A percentile compares a stretch with the other conserved stretches of the same genome.
Conservation (phyloP, 2,797 vertebrate genomes). For the Anolis apletophallus region DNA sequence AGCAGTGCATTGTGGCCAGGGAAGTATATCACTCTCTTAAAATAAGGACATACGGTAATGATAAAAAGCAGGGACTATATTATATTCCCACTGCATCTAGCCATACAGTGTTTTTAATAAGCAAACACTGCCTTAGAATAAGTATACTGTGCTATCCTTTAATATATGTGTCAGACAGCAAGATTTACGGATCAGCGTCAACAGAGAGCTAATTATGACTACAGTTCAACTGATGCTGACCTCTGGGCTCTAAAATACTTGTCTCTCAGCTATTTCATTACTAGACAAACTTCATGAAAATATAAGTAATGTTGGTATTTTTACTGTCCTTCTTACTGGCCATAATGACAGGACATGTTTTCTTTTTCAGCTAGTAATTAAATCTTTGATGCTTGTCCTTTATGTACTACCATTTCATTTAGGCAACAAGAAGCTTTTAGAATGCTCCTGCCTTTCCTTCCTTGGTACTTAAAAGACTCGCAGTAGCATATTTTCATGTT, state of each 20-base stretch:
- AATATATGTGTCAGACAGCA: not conserved
- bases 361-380: conserved; percentile 4
- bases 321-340: conserved; percentile 18
- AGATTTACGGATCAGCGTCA: not conserved
- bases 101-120: not conserved
- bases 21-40: not conserved
- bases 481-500: conserved; percentile 26
- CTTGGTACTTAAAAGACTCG: conserved; percentile 41
- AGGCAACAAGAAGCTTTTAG: conserved; percentile 15
- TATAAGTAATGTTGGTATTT: conserved; percentile 31
- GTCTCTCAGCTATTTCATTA: conserved; percentile 24
- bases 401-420: not conserved
- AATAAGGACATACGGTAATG: not conserved
- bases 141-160: not conserved
- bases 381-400: conserved; percentile 21
- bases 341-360: not conserved
- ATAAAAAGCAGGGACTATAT: not conserved
- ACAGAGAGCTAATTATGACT: not conserved
- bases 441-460: conserved; percentile 37
- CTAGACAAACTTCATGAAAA: conserved; percentile 17
- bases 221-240: not conserved
- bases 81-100: not conserved
- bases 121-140: not conserved
- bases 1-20: no score
- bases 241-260: not conserved